phyloP scores from a whole-genome alignment of 2,888 invertebrate genomes.

The Gastracanthus pulcherrimus region DNA sequence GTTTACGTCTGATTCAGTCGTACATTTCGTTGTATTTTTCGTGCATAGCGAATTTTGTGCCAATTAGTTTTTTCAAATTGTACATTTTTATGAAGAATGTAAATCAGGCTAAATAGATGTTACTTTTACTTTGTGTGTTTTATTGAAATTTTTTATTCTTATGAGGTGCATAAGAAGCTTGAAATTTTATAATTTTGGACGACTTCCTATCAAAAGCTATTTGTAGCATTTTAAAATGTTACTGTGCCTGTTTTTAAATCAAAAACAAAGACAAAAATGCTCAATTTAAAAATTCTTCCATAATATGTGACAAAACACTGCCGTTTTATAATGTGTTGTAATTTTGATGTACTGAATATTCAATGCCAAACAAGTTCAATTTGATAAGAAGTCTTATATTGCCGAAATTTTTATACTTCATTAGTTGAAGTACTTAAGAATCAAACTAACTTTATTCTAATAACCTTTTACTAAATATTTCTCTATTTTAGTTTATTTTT shows the following conservation, averaged over 20 bases:
- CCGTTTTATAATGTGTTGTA: conserved; percentile 26
- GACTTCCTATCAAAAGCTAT: conserved; percentile 46
- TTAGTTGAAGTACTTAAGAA: conserved; percentile 56
- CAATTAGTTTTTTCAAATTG: conserved; percentile 56
- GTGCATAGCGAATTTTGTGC: conserved; percentile 53
- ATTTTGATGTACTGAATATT: conserved; percentile 30
- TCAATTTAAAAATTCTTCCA: conserved; percentile 48
- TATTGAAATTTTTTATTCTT: conserved; percentile 30
- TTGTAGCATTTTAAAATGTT: conserved; percentile 17
- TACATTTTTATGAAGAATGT: conserved; percentile 45
- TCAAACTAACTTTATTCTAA: conserved; percentile 53
- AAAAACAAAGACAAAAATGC: conserved; percentile 14
- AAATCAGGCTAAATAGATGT: conserved; percentile 38
- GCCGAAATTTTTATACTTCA: conserved; percentile 49
- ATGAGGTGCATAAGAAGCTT: conserved; percentile 9
- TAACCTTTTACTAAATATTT: conserved; percentile 40
- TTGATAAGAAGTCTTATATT: conserved; percentile 47
- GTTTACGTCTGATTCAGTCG: conserved; percentile 14
- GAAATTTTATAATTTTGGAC: conserved; percentile 33
- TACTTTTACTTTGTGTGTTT: conserved; percentile 22
- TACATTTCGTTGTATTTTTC: conserved; percentile 42
- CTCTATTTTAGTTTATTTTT: conserved; percentile 55
- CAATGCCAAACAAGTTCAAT: conserved; percentile 42
- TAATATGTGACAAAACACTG: conserved; percentile 37
- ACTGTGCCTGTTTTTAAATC: conserved; percentile 33